Evolutionary conservation across 1,140 invertebrate species (phyloP).

Genomic region (Solen grandis): DNA sequence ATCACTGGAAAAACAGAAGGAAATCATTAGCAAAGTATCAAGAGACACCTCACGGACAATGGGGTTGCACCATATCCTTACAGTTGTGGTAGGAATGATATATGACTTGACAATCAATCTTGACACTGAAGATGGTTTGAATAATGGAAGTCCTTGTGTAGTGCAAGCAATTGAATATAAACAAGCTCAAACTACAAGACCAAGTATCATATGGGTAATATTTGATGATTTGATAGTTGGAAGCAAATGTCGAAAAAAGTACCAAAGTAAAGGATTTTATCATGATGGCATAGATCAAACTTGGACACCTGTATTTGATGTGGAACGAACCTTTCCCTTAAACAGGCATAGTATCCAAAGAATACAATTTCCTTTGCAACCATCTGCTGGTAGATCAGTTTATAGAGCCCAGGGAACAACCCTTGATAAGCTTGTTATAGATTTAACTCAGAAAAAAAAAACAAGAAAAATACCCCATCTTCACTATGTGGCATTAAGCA

Average conservation of each 20-base stretch:
- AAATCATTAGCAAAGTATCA: conserved; percentile 3
- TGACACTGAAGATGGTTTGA: conserved; percentile 20
- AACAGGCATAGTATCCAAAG: neutral
- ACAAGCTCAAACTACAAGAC: conserved; percentile 23
- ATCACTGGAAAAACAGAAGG: too few relatives aligned
- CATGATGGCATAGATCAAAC: conserved; percentile 17
- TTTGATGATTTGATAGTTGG: conserved; percentile 30
- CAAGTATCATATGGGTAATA: conserved; percentile 28
- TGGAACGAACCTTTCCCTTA: conserved; percentile 13
- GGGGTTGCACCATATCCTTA: neutral
- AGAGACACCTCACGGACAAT: neutral
- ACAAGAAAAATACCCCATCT: too few relatives aligned
- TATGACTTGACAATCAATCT: conserved; percentile 31
- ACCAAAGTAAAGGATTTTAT: conserved; percentile 26
- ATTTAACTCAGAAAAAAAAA: conserved; percentile 1
- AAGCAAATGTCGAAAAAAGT: conserved; percentile 6
- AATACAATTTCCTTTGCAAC: conserved; percentile 22
- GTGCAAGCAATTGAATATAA: conserved; percentile 1
- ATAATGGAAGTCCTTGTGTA: conserved; percentile 33
- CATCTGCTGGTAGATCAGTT: conserved; percentile 10
- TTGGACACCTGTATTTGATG: conserved; percentile 33
- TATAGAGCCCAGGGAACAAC: conserved; percentile 6
- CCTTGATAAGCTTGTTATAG: conserved; percentile 10
- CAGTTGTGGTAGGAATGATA: conserved; percentile 29
- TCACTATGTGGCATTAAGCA: conserved; percentile 19